A percentile compares a stretch with the other conserved stretches of the same genome.
These are phyloP conservation scores for Tuberolachnus salignus DNA, from an alignment of 2,888 invertebrate genomes.

Conservation along the genomic window DNA sequence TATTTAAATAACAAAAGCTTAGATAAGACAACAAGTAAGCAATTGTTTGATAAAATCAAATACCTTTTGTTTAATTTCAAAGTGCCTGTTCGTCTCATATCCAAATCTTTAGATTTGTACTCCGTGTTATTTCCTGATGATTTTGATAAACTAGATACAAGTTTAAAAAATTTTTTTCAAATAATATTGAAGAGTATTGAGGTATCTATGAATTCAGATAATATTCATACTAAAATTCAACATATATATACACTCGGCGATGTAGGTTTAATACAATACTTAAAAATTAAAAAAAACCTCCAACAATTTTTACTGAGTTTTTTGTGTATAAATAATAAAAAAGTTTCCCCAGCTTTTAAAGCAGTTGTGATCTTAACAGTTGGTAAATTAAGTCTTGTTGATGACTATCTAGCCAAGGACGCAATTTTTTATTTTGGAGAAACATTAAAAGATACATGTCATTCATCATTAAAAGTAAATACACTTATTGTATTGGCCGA, in stretches of 20 bases:
- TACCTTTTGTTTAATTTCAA: constrained; percentile 33
- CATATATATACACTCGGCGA: constrained; percentile 39
- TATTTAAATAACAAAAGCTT: constrained; percentile 29
- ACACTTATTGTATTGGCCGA: constrained; percentile 67
- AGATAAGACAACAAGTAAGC: constrained; percentile 13
- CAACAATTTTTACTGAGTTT: constrained; percentile 20
- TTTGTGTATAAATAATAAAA: constrained; percentile 21
- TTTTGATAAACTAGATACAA: not conserved
- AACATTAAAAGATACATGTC: constrained; percentile 66
- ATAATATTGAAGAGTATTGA: constrained; percentile 14
- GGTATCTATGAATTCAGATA: constrained; percentile 15
- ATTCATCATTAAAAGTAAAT: constrained; percentile 70
- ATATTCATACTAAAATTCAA: constrained; percentile 20
- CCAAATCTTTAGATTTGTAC: constrained; percentile 43
- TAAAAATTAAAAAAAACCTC: constrained; percentile 23
- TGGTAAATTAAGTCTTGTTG: constrained; percentile 71
- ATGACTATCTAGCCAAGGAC: constrained; percentile 69
- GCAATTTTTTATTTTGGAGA: constrained; percentile 70
- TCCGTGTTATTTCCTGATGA: constrained; percentile 21
- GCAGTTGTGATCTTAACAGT: constrained; percentile 65
- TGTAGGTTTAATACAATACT: constrained; percentile 39
- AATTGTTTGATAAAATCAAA: constrained; percentile 32
- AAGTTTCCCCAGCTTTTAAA: constrained; percentile 59
- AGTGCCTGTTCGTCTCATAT: constrained; percentile 47
- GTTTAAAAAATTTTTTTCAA: constrained; percentile 27